Evolutionary conservation across 2,113 vertebrate genomes (phyloP).

Genomic region (Oryzias celebensis): DNA sequence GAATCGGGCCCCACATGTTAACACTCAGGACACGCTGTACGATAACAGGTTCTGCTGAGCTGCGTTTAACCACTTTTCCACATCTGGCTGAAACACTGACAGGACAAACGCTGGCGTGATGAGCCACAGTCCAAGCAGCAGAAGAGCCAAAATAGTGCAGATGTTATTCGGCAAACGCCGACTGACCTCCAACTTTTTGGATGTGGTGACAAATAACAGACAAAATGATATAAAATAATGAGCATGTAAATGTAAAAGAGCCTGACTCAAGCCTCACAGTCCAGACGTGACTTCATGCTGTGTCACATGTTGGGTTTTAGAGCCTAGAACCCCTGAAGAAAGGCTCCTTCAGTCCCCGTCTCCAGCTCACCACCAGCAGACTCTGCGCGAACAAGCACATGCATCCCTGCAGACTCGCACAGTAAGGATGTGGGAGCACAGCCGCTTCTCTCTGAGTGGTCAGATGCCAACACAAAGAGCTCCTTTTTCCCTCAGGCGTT

Average conservation of each 20-base stretch:
- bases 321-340: conserved; percentile 1
- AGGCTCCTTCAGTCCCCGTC: conserved; percentile 3
- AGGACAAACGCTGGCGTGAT: conserved; percentile 17
- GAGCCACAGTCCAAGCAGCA: conserved; percentile 6
- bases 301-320: conserved; percentile 15
- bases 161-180: not conserved
- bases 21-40: not conserved
- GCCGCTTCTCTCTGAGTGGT: conserved; percentile 29
- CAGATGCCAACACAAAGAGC: conserved; percentile 55
- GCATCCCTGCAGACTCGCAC: conserved; percentile 13
- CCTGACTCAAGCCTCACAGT: conserved; percentile 19
- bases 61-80: conserved; percentile 25
- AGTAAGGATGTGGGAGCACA: conserved; percentile 29
- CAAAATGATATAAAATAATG: no score
- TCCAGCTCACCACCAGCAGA: not conserved
- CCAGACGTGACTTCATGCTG: conserved; percentile 54
- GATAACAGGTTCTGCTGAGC: conserved; percentile 13
- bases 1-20: not conserved
- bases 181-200: no score
- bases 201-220: not conserved
- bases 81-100: conserved; percentile 22
- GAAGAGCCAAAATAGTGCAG: not conserved
- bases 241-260: not conserved
- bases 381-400: conserved; percentile 4
- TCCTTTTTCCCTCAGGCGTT: conserved; percentile 51